A percentile compares a stretch with the other conserved stretches of the same genome.
phyloP scores from a whole-genome alignment of 2,888 invertebrate species.

The Liposcelis brunnea region DNA sequence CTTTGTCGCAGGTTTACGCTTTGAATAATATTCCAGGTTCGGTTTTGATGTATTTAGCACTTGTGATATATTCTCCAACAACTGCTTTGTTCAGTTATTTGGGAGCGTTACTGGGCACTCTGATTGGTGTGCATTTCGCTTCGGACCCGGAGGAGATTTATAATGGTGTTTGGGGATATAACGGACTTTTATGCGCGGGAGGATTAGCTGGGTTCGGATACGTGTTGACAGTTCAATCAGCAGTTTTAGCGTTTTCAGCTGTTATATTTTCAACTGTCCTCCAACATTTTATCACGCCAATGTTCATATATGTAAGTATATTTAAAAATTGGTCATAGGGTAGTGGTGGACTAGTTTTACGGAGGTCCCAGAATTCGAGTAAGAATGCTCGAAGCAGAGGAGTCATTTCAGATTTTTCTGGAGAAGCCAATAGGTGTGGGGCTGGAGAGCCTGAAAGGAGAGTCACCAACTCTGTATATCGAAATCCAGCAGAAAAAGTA shows the following conservation, averaged over 20 bases:
- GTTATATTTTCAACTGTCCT: slow-evolving; percentile 24
- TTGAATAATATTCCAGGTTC: slow-evolving; percentile 24
- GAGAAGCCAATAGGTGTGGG: no score
- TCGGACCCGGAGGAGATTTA: slow-evolving; percentile 20
- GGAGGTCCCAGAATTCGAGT: neutral
- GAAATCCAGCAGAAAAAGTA: no score
- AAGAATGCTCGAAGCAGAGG: no score
- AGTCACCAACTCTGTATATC: no score
- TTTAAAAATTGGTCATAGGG: slow-evolving; percentile 5
- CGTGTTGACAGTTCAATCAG: slow-evolving; percentile 25
- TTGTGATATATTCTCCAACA: slow-evolving; percentile 28
- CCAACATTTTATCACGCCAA: slow-evolving; percentile 22
- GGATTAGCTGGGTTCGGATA: slow-evolving; percentile 27
- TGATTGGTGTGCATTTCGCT: slow-evolving; percentile 23
- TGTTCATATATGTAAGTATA: slow-evolving; percentile 21
- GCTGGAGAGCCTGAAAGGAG: no score
- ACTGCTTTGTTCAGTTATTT: slow-evolving; percentile 24
- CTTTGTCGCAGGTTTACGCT: slow-evolving; percentile 21
- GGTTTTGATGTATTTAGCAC: slow-evolving; percentile 25
- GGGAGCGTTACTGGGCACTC: slow-evolving; percentile 25
- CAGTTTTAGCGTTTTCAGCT: slow-evolving; percentile 21
- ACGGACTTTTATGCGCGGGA: slow-evolving; percentile 26
- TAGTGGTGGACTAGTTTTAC: neutral
- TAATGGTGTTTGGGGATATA: slow-evolving; percentile 29
- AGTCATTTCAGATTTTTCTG: no score